Percentiles rank a stretch among this genome's conserved stretches.
Conservation (phyloP, 2,888 invertebrate species). For the Cordilura impudica region DNA sequence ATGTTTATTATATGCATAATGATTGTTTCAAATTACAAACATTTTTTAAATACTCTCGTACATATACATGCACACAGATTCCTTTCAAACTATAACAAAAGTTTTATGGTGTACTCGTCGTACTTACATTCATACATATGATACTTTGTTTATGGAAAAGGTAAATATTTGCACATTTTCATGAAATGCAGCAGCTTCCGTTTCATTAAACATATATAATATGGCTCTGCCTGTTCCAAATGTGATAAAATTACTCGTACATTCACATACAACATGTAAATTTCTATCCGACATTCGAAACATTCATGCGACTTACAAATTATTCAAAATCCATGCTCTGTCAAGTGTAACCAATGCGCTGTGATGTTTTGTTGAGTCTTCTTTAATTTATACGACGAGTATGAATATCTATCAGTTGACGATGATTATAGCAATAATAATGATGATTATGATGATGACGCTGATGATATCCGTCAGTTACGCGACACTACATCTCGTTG, state of each 20-base stretch:
- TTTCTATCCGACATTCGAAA: conserved; percentile 18
- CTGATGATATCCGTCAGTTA: conserved; percentile 75
- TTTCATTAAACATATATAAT: conserved; percentile 44
- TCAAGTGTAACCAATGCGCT: conserved; percentile 74
- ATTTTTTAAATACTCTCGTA: neutral
- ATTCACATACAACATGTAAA: conserved; percentile 18
- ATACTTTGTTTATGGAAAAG: conserved; percentile 13
- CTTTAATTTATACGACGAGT: neutral
- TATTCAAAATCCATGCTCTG: conserved; percentile 70
- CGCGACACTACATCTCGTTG: conserved; percentile 71
- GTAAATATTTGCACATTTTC: conserved; percentile 41
- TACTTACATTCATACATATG: neutral
- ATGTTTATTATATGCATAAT: conserved; percentile 15
- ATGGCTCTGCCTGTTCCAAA: neutral
- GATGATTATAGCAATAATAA: conserved; percentile 18
- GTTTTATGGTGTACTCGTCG: no score
- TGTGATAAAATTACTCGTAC: conserved; percentile 36
- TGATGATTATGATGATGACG: conserved; percentile 41
- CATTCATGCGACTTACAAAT: conserved; percentile 19
- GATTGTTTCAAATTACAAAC: conserved; percentile 25
- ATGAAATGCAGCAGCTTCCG: conserved; percentile 47
- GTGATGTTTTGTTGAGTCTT: conserved; percentile 1
- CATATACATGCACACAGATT: no score
- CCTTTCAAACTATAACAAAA: neutral
- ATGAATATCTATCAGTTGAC: conserved; percentile 14